Percentiles rank a stretch among this genome's conserved stretches.
These are phyloP conservation scores for Trichoplusia ni DNA, from an alignment of 1,140 invertebrate species.

Conservation along the genomic window DNA sequence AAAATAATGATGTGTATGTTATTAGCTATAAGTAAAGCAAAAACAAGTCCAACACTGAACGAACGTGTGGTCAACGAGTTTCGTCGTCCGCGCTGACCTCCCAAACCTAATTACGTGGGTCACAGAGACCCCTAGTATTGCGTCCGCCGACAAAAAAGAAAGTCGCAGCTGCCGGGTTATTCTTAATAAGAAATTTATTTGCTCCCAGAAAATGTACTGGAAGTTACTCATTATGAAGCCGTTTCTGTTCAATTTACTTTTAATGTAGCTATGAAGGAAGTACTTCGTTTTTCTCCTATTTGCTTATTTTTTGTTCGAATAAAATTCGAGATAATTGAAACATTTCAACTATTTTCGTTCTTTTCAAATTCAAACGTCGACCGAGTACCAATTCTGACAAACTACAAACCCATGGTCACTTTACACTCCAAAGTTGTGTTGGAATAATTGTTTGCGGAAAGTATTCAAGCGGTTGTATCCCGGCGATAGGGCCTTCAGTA, in stretches of 20 bases:
- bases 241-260: slow-evolving; percentile 6
- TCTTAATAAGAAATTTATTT: slow-evolving; percentile 22
- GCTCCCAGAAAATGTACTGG: neutral
- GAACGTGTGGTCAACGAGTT: neutral
- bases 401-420: too few species aligned
- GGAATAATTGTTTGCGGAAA: too few species aligned
- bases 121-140: neutral
- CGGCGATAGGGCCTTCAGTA: too few species aligned
- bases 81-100: neutral
- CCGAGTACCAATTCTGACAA: too few species aligned
- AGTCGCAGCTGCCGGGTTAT: slow-evolving; percentile 14
- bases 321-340: too few species aligned
- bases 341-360: too few species aligned
- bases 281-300: neutral
- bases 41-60: neutral
- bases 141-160: slow-evolving; percentile 12
- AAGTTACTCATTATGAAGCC: neutral
- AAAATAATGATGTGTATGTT: neutral
- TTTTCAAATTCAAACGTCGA: too few species aligned
- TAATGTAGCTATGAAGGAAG: slow-evolving; percentile 16
- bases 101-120: slow-evolving; percentile 21
- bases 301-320: neutral
- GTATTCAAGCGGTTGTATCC: too few species aligned
- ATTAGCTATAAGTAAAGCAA: neutral
- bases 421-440: too few species aligned